These are phyloP conservation scores for Enteromius viviparus DNA, from an alignment of 2,797 vertebrate genomes.

Conservation along the genomic window DNA sequence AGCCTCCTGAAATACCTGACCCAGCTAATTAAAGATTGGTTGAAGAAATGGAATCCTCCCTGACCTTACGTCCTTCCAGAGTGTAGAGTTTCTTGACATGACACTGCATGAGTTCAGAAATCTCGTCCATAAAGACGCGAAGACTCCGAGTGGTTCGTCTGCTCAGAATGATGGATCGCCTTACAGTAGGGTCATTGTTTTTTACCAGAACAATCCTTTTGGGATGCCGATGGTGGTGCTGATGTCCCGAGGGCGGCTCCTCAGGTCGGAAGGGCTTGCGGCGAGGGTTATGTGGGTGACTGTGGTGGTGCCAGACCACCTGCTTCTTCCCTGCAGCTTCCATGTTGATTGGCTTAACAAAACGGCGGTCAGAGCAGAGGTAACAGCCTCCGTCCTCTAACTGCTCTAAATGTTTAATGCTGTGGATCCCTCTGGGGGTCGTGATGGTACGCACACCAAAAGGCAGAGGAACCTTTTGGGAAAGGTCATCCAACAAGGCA, in stretches of 20 bases:
- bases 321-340: constrained; percentile 70
- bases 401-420: constrained; percentile 89
- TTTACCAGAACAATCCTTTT: constrained; percentile 87
- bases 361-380: constrained; percentile 89
- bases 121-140: constrained; percentile 84
- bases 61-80: constrained; percentile 85
- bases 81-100: constrained; percentile 89
- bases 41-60: constrained; percentile 41
- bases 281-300: constrained; percentile 50
- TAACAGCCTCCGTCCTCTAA: constrained; percentile 92
- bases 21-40: not conserved
- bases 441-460: constrained; percentile 93
- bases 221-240: constrained; percentile 70
- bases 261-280: constrained; percentile 70
- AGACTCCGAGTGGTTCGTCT: constrained; percentile 81
- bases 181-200: constrained; percentile 82
- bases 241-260: constrained; percentile 59
- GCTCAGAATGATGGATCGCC: constrained; percentile 82
- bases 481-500: constrained; percentile 94
- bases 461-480: constrained; percentile 86
- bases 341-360: constrained; percentile 80
- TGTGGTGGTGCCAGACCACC: constrained; percentile 67
- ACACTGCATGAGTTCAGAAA: constrained; percentile 87
- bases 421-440: constrained; percentile 86
- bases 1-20: constrained; percentile 9